Evolutionary conservation across 1,140 invertebrate genomes (phyloP).

Genomic region (Brachionus sp.): DNA sequence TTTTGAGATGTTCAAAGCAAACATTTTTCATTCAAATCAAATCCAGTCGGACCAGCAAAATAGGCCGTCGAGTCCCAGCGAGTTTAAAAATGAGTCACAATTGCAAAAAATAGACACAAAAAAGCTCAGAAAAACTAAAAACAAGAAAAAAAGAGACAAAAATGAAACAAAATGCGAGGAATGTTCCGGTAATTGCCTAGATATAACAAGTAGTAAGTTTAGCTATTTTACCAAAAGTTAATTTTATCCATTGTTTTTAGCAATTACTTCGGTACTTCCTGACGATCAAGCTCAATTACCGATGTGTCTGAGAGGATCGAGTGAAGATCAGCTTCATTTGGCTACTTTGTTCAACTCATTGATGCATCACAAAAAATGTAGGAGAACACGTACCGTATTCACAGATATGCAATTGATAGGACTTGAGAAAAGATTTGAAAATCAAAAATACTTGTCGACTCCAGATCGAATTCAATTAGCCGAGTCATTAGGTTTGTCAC

Average conservation of each 20-base stretch:
- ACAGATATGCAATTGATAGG: slow-evolving; percentile 53
- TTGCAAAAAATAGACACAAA: neutral
- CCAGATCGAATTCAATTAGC: slow-evolving; percentile 92
- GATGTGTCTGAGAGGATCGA: slow-evolving; percentile 9
- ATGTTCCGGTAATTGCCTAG: neutral
- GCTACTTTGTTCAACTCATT: slow-evolving; percentile 23
- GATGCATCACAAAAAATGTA: slow-evolving; percentile 43
- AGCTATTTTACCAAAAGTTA: too few relatives aligned
- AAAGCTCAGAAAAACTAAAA: neutral
- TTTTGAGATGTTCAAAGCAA: neutral
- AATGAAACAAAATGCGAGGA: neutral
- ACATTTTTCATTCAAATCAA: neutral
- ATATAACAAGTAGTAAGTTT: neutral
- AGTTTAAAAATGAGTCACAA: neutral
- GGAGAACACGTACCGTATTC: slow-evolving; percentile 42
- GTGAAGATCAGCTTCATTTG: slow-evolving; percentile 28
- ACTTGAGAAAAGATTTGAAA: slow-evolving; percentile 84
- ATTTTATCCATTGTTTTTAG: neutral
- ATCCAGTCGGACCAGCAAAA: neutral
- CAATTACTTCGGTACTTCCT: neutral
- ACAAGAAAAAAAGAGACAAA: neutral
- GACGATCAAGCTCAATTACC: neutral
- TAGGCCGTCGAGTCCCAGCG: neutral
- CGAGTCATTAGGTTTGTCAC: slow-evolving; percentile 80
- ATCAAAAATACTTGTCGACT: slow-evolving; percentile 90